Evolutionary conservation across 2,888 invertebrate species (phyloP), one percentile per base, ranked within the genome.

Genomic region (Abscondita cerata): DNA sequence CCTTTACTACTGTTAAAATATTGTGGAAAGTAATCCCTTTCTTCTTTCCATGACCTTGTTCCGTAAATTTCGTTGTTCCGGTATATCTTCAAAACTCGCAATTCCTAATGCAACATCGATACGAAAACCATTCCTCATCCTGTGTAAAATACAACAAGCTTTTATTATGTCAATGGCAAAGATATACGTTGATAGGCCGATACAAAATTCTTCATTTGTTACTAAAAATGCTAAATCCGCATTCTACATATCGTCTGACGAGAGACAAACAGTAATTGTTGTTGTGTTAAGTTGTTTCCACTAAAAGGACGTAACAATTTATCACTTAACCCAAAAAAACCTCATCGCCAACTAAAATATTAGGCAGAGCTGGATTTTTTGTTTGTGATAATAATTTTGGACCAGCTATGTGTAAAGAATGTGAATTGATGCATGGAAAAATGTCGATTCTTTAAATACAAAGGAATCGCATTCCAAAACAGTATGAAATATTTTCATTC

Each of bases 341-440:
- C 65, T 71, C 72, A 68, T 72, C 72, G 48, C 71, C 72, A 59
- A 74, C 68, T 54, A 74, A 52, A 59, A 71, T 70, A 67, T 56
- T 59, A 12, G 64, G 67, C 38, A 66, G 36, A 25, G 2, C 36
- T 25, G 47, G 20, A 25, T 34, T 50, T 57, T 66, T 58, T 31
- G 55, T 41, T 64, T 59, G 62, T 56, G 68, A 64, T 65, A 72
- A 61, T 59, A 65, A 66, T 59, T 59, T n/a, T n/a, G n/a, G n/a
- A n/a, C n/a, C n/a, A n/a, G 59, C 59, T 48, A 71, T 67, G 41
- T 68, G 60, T 65, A 71, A 60, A 58, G 64, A 61, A 62, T 66
- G 58, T 57, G 47, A 53, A 50, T 65, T 34, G 71, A 56, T 1
- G 53, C 16, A 66, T 70, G 59, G 53, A 67, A 71, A 52, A 72